phyloP scores from a whole-genome alignment of 2,888 invertebrate species.

The Mongoloraphidia duomilia region DNA sequence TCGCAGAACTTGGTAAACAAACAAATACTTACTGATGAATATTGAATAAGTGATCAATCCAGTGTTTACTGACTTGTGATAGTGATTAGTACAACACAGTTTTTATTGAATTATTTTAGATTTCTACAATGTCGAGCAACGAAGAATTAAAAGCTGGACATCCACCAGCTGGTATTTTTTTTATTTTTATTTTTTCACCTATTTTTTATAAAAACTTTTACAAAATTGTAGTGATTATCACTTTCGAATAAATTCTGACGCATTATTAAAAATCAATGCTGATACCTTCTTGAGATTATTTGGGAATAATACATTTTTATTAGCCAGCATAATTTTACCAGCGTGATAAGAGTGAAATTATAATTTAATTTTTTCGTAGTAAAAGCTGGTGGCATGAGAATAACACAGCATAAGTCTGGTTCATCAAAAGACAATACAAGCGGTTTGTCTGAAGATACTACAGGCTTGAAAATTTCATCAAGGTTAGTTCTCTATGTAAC shows the following conservation, averaged over 20 bases:
- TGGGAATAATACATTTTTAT: too few species aligned
- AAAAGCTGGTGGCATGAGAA: conserved; percentile 86
- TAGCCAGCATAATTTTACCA: background rate
- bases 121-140: conserved; percentile 38
- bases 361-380: conserved; percentile 35
- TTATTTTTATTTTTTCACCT: conserved; percentile 12
- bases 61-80: too few species aligned
- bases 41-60: too few species aligned
- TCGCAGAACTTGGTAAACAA: too few species aligned
- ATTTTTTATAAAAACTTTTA: conserved; percentile 15
- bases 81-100: too few species aligned
- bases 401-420: conserved; percentile 71
- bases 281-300: background rate
- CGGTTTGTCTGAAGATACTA: conserved; percentile 51
- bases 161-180: conserved; percentile 69
- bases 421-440: conserved; percentile 41
- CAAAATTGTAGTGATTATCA: background rate
- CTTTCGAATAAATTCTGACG: background rate
- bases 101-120: too few species aligned
- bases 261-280: background rate
- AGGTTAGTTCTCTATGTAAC: conserved; percentile 27
- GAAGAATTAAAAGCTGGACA: conserved; percentile 72
- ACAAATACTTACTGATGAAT: too few species aligned
- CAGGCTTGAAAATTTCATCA: conserved; percentile 55
- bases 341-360: too few species aligned